Evolutionary conservation across 2,797 vertebrate genomes (phyloP).

Genomic region (Hemitrygon akajei): DNA sequence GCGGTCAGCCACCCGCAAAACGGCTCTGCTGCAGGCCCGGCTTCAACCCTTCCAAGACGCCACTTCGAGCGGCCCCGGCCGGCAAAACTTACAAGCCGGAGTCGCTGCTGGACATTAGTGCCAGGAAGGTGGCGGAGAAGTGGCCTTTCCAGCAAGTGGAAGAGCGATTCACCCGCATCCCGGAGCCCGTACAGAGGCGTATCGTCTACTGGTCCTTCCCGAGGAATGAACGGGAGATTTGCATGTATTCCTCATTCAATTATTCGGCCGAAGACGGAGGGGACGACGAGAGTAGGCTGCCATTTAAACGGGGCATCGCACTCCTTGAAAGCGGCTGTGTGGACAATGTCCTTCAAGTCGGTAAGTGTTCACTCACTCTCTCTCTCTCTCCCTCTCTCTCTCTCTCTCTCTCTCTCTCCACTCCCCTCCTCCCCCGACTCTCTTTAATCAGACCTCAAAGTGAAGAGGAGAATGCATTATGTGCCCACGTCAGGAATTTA

Average conservation of each 20-base stretch:
- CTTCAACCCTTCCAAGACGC: slow-evolving; percentile 52
- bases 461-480: slow-evolving; percentile 17
- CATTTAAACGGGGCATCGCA: slow-evolving; percentile 83
- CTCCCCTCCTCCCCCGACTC: background rate
- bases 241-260: slow-evolving; percentile 94
- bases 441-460: background rate
- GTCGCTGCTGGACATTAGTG: slow-evolving; percentile 85
- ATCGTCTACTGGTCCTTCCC: slow-evolving; percentile 96
- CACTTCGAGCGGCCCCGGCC: slow-evolving; percentile 47
- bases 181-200: slow-evolving; percentile 87
- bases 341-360: slow-evolving; percentile 93
- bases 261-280: slow-evolving; percentile 69
- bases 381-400: no score
- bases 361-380: slow-evolving; percentile 64
- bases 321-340: slow-evolving; percentile 86
- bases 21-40: slow-evolving; percentile 90
- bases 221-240: slow-evolving; percentile 87
- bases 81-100: slow-evolving; percentile 79
- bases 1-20: slow-evolving; percentile 84
- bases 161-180: slow-evolving; percentile 90
- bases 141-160: slow-evolving; percentile 93
- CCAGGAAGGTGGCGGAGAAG: slow-evolving; percentile 86
- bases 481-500: slow-evolving; percentile 37
- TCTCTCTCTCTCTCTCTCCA: no score
- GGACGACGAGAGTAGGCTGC: slow-evolving; percentile 78